Conservation (phyloP, 2,113 vertebrate genomes). For the Nanger granti region DNA sequence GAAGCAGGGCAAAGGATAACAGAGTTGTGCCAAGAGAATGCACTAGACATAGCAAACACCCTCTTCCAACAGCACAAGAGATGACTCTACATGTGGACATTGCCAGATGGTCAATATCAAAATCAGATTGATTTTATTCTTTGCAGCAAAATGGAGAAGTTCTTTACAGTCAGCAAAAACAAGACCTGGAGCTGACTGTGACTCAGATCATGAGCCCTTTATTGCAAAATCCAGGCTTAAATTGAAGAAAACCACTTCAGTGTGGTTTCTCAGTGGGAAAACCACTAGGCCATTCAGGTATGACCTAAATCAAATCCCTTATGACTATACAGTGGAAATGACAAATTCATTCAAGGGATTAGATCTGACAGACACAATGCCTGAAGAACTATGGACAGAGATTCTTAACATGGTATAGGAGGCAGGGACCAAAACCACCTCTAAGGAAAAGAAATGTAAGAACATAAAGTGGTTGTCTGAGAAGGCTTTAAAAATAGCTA, state of each 20-base stretch:
- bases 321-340: neutral
- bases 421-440: neutral
- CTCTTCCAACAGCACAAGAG: neutral
- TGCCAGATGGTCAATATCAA: neutral
- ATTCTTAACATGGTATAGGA: neutral
- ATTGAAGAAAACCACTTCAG: neutral
- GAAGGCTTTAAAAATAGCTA: neutral
- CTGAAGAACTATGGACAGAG: neutral
- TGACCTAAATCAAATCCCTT: neutral
- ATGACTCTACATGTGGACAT: neutral
- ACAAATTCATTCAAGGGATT: neutral
- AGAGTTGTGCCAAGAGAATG: neutral
- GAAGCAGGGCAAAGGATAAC: neutral
- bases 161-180: neutral
- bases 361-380: neutral
- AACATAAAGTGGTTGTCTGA: neutral
- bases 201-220: neutral
- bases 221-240: neutral
- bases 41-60: neutral
- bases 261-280: neutral
- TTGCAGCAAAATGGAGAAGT: neutral
- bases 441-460: neutral
- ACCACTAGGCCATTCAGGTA: neutral
- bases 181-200: neutral
- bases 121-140: neutral